phyloP scores from a whole-genome alignment of 2,888 invertebrate genomes.

The Quadriops clusia region DNA sequence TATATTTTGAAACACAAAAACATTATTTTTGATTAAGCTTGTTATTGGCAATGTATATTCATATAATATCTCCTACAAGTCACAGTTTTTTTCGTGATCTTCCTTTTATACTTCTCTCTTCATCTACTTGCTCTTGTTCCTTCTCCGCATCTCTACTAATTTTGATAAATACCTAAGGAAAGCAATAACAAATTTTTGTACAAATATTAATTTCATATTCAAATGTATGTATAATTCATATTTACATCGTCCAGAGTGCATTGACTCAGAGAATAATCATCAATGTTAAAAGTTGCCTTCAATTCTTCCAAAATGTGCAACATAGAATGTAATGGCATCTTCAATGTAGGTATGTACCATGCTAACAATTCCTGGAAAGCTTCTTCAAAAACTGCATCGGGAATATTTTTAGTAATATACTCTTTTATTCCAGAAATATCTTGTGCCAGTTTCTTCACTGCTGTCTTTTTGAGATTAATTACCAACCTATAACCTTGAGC shows the following conservation, averaged over 20 bases:
- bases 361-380: slow-evolving; percentile 60
- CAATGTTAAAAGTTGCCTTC: slow-evolving; percentile 35
- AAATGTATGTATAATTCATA: too few relatives aligned
- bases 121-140: too few relatives aligned
- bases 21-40: too few relatives aligned
- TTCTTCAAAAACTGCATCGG: slow-evolving; percentile 42
- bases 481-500: slow-evolving; percentile 44
- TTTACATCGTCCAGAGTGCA: slow-evolving; percentile 63
- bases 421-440: slow-evolving; percentile 13
- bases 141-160: too few relatives aligned
- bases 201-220: too few relatives aligned
- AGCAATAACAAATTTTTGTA: too few relatives aligned
- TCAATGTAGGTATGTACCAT: slow-evolving; percentile 51
- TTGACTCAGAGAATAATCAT: slow-evolving; percentile 74
- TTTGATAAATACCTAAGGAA: too few relatives aligned
- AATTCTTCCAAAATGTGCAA: slow-evolving; percentile 61
- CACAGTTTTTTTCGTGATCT: too few relatives aligned
- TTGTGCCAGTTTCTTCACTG: slow-evolving; percentile 11
- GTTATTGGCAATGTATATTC: too few relatives aligned
- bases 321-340: slow-evolving; percentile 58
- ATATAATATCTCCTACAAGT: too few relatives aligned
- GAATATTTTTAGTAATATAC: slow-evolving; percentile 26
- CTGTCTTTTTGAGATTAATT: slow-evolving; percentile 31
- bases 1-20: too few relatives aligned
- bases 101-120: too few relatives aligned